Base-by-base conservation (phyloP, 2,797 vertebrate species). In the Oreochromis mossambicus region DNA sequence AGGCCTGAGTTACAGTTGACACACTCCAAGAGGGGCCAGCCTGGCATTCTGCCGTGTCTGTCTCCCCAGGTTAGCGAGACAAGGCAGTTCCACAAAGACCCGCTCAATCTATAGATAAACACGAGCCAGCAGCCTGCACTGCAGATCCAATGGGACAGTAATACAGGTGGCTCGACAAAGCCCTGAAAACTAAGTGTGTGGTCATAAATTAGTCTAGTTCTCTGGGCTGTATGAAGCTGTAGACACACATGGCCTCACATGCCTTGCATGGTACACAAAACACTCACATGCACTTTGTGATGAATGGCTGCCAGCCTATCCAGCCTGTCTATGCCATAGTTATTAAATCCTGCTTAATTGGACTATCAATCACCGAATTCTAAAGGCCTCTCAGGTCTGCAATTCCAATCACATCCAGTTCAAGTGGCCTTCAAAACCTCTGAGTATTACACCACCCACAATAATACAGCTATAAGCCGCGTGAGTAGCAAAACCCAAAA, bases 281-380 rank as follows among this genome's bases (percentile, higher is more conserved):
- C 84, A 86, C 89, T 61, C 84, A 82, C 88, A 87, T 76, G 83
- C 86, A 86, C 87, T 54, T 87, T 51, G 91, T 96, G 95, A 96
- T 96, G 92, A 95, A 97, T 96, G 89, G 88, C 87, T 91, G 87
- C 85, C 88, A 89, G 85, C 87, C 87, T 90, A 88, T 91, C 94
- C 90, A 92, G 90, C 90, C 88, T 58, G 89, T 94, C 91, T 91
- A 89, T 91, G 93, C 89, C 89, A 91, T 86, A 85, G 95, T 96
- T 96, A 96, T 96, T 96, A 96, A 95, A 95, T 87, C 82, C 76
- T 52, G 77, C 90, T 92, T 96, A 95, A 96, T 94, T 96, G 94
- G 92, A 95, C 95, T 88, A 96, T 95, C 95, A 95, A 96, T 96
- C 95, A 96, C 90, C 2, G 19, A 87, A 90, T 94, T 94, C 86